Percentiles rank a stretch among this genome's conserved stretches.
Evolutionary conservation across 2,888 invertebrate species (phyloP).

Genomic region (Caenorhabditis sp.): DNA sequence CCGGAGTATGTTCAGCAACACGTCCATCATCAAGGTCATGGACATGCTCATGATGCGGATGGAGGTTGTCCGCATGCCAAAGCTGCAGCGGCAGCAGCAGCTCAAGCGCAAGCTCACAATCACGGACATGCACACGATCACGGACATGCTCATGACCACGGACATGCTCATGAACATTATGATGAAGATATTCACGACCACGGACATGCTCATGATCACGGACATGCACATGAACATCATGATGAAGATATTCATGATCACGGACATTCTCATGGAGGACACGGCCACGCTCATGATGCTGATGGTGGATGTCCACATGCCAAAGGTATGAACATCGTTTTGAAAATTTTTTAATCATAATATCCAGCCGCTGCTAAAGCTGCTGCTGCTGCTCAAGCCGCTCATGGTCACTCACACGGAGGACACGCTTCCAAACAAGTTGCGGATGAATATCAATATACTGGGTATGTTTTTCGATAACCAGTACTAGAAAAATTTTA

Average conservation of each 20-base stretch:
- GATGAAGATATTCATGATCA: conserved; percentile 39
- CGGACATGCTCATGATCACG: conserved; percentile 35
- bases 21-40: conserved; percentile 35
- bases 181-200: too few species aligned
- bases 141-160: conserved; percentile 53
- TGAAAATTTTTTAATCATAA: conserved; percentile 5
- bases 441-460: conserved; percentile 29
- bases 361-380: background rate
- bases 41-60: conserved; percentile 48
- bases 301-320: conserved; percentile 1
- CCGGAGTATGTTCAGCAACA: conserved; percentile 27
- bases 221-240: conserved; percentile 37
- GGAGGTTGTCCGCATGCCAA: conserved; percentile 42
- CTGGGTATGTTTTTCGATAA: conserved; percentile 10
- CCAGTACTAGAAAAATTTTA: too few species aligned
- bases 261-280: conserved; percentile 45
- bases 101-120: conserved; percentile 26
- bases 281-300: conserved; percentile 49
- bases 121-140: conserved; percentile 43
- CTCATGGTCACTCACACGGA: conserved; percentile 7
- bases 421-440: conserved; percentile 16
- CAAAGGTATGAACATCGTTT: background rate
- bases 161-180: conserved; percentile 49
- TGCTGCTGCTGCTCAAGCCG: background rate
- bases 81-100: conserved; percentile 19